phyloP scores from a whole-genome alignment of 2,797 vertebrate species.

The Hyperoplus lanceolatus region DNA sequence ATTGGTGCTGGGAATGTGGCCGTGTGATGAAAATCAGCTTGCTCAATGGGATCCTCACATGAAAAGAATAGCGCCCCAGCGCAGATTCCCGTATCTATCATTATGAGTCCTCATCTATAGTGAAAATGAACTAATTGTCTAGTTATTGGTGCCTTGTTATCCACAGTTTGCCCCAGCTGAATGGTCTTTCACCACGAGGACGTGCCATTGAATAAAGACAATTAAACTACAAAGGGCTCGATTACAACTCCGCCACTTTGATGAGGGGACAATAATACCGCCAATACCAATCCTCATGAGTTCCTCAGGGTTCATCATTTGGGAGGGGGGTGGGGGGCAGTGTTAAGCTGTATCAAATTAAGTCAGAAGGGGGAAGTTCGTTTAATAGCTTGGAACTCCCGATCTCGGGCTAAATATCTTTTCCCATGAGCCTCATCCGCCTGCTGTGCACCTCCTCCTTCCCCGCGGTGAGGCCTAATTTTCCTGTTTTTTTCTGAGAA shows the following conservation, averaged over 20 bases:
- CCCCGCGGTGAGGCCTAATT: slow-evolving; percentile 78
- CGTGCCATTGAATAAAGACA: slow-evolving; percentile 74
- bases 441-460: slow-evolving; percentile 65
- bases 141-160: slow-evolving; percentile 70
- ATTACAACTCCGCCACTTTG: slow-evolving; percentile 78
- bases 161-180: slow-evolving; percentile 54
- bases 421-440: slow-evolving; percentile 78
- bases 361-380: slow-evolving; percentile 71
- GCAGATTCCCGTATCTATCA: slow-evolving; percentile 56
- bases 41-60: slow-evolving; percentile 64
- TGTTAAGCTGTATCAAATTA: slow-evolving; percentile 79
- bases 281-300: slow-evolving; percentile 58
- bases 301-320: slow-evolving; percentile 77
- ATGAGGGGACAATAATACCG: slow-evolving; percentile 76
- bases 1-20: slow-evolving; percentile 63
- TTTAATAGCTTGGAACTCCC: slow-evolving; percentile 79
- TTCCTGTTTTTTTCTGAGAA: slow-evolving; percentile 80
- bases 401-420: slow-evolving; percentile 79
- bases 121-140: slow-evolving; percentile 64
- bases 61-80: slow-evolving; percentile 50
- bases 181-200: slow-evolving; percentile 65
- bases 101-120: slow-evolving; percentile 53
- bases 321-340: slow-evolving; percentile 50
- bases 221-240: slow-evolving; percentile 78
- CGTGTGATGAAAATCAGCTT: slow-evolving; percentile 70